Conservation (phyloP, 2,113 vertebrate genomes). For the Perca flavescens region DNA sequence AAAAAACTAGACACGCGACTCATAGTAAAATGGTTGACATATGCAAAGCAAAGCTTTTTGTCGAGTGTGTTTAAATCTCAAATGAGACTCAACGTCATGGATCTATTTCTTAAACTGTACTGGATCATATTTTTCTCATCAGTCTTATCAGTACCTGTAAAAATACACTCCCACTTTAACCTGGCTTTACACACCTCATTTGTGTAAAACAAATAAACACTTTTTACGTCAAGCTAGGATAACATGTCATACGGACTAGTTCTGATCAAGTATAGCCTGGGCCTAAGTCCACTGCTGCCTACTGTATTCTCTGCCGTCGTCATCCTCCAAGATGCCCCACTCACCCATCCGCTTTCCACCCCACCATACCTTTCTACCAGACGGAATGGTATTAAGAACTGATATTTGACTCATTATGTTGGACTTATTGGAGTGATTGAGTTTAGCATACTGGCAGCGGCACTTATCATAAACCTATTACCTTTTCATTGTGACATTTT, state of each 20-base stretch:
- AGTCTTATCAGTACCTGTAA: background rate
- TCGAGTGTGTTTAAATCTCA: background rate
- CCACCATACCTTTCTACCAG: background rate
- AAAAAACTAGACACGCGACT: background rate
- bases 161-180: too few relatives aligned
- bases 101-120: background rate
- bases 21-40: background rate
- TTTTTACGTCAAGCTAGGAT: background rate
- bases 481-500: conserved; percentile 14
- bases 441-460: background rate
- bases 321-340: background rate
- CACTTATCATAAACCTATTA: conserved; percentile 10
- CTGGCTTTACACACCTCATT: background rate
- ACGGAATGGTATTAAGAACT: conserved; percentile 1
- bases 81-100: background rate
- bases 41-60: background rate
- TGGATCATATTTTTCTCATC: background rate
- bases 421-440: conserved; percentile 4
- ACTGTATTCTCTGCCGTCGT: background rate
- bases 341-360: background rate
- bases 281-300: background rate
- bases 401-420: conserved; percentile 8
- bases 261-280: background rate
- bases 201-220: background rate
- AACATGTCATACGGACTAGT: background rate